phyloP scores from a whole-genome alignment of 92 coral and sea anemone species.

The Muricea muricata region DNA sequence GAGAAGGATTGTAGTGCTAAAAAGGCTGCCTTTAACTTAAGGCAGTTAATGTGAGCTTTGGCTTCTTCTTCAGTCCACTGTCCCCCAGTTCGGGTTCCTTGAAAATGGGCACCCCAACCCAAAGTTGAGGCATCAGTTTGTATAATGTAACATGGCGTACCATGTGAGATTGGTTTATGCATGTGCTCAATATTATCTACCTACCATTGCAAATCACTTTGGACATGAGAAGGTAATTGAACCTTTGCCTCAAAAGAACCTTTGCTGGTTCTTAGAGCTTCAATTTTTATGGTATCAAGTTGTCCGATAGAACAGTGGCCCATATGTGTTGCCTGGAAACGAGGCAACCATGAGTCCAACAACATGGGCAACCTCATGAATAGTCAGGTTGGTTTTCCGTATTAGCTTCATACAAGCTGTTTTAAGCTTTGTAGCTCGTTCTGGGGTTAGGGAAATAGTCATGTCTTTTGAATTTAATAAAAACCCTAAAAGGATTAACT shows the following conservation, averaged over 20 bases:
- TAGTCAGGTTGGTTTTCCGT: constrained; percentile 20
- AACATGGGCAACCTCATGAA: constrained; percentile 50
- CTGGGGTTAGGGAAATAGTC: constrained; percentile 66
- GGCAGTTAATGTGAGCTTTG: constrained; percentile 45
- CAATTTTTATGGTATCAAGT: constrained; percentile 48
- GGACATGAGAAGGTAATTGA: background rate
- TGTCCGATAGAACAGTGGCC: constrained; percentile 46
- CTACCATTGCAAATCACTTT: constrained; percentile 38
- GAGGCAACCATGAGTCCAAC: constrained; percentile 54
- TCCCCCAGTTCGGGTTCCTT: constrained; percentile 31
- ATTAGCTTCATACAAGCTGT: constrained; percentile 34
- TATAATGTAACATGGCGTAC: constrained; percentile 6
- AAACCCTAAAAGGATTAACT: constrained; percentile 64
- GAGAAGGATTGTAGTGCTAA: constrained; percentile 36
- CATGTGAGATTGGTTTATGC: constrained; percentile 20
- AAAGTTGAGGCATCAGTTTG: constrained; percentile 40
- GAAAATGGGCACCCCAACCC: constrained; percentile 50
- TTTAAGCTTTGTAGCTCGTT: constrained; percentile 42
- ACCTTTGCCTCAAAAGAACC: background rate
- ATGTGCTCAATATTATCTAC: constrained; percentile 6
- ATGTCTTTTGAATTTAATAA: constrained; percentile 59
- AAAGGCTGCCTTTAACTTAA: constrained; percentile 51
- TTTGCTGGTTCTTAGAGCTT: constrained; percentile 23
- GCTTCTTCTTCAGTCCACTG: constrained; percentile 41
- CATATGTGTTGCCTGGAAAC: constrained; percentile 53